These are phyloP conservation scores for Acomys russatus DNA, from an alignment of 2,797 vertebrate genomes.

Conservation along the genomic window DNA sequence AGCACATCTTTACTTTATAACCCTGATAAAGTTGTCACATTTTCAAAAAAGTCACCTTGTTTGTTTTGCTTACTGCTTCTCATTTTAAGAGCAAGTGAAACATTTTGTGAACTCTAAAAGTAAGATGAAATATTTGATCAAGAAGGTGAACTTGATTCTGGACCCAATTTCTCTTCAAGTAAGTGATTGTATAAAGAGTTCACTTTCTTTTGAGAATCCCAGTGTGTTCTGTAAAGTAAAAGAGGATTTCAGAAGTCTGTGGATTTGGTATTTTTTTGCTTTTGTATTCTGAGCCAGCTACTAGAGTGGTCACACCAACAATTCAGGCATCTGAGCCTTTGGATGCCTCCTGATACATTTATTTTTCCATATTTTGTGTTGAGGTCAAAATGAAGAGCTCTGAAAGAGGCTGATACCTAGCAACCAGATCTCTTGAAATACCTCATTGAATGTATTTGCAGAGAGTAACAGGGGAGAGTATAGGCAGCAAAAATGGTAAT, in stretches of 20 bases:
- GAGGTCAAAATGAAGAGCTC: constrained; percentile 65
- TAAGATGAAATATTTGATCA: neutral
- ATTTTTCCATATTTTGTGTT: constrained; percentile 63
- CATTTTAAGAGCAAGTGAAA: constrained; percentile 30
- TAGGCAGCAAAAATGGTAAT: constrained; percentile 71
- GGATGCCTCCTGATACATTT: constrained; percentile 43
- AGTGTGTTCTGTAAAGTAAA: constrained; percentile 26
- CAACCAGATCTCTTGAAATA: constrained; percentile 74
- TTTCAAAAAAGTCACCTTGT: neutral
- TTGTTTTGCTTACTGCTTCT: constrained; percentile 28
- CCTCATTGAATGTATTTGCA: neutral
- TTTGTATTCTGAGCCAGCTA: constrained; percentile 23
- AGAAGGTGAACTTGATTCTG: neutral
- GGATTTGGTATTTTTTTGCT: constrained; percentile 35
- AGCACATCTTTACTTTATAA: neutral
- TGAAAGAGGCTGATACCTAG: constrained; percentile 66
- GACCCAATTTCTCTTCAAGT: neutral
- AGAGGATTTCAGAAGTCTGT: neutral
- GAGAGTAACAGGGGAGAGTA: constrained; percentile 57
- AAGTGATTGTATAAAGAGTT: neutral
- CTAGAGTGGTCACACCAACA: neutral
- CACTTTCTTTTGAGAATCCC: constrained; percentile 42
- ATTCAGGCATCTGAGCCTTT: constrained; percentile 34
- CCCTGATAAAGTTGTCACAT: neutral
- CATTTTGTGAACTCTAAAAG: constrained; percentile 49